These are phyloP conservation scores for Xestia rhomboidea DNA, from an alignment of 2,888 invertebrate species.

Conservation along the genomic window DNA sequence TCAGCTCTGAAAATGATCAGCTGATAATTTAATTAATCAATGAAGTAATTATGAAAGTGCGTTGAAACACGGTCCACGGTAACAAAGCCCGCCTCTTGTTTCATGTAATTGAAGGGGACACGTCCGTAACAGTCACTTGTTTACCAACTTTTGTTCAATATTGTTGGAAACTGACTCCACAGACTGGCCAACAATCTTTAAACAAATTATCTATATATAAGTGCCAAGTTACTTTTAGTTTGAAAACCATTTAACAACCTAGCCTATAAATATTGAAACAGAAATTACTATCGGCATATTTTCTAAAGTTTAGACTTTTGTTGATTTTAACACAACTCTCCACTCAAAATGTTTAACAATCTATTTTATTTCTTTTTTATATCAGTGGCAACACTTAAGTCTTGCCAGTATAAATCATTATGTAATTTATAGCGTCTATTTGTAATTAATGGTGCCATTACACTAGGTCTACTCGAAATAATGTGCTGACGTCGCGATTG, in stretches of 20 bases:
- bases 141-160: slow-evolving; percentile 75
- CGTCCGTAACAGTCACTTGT: slow-evolving; percentile 75
- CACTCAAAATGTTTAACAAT: slow-evolving; percentile 38
- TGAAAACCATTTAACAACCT: slow-evolving; percentile 24
- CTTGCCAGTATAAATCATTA: slow-evolving; percentile 45
- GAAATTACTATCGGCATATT: not conserved
- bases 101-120: slow-evolving; percentile 79
- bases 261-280: slow-evolving; percentile 22
- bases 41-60: slow-evolving; percentile 65
- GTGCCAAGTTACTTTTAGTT: slow-evolving; percentile 65
- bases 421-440: slow-evolving; percentile 53
- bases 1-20: not conserved
- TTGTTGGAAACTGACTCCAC: slow-evolving; percentile 65
- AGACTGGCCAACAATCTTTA: slow-evolving; percentile 63
- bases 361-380: slow-evolving; percentile 43
- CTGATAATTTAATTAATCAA: slow-evolving; percentile 50
- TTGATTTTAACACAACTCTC: slow-evolving; percentile 34
- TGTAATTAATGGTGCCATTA: slow-evolving; percentile 56
- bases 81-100: slow-evolving; percentile 72
- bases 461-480: slow-evolving; percentile 48
- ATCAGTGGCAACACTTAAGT: slow-evolving; percentile 43
- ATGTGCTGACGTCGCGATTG: slow-evolving; percentile 44
- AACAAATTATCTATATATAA: slow-evolving; percentile 67
- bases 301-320: slow-evolving; percentile 8
- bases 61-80: slow-evolving; percentile 65